Base-by-base conservation (phyloP, 2,797 vertebrate species). In the Gymnothorax reevesii region DNA sequence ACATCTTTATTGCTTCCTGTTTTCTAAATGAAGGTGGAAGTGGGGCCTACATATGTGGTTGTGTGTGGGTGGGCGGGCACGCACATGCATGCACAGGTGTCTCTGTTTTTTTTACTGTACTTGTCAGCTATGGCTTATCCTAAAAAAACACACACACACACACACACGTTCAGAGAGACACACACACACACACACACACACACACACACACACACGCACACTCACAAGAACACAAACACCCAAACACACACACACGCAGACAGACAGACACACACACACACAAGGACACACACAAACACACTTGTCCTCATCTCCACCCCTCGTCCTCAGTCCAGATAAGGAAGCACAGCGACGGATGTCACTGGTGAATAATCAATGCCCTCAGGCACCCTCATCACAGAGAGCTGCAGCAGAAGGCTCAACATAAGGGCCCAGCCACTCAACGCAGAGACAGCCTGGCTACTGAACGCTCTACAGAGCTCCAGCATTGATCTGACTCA, bases 101-200 rank as follows among this genome's bases (percentile, higher is more conserved):
- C 33, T 42, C 33, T 42, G 33, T 42, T 42, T 42, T 42, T 42
- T 42, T 1, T 42, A 42, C 33, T 42, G 33, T 2, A 42, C 2
- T 42, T 42, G 33, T 42, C 33, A 42, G 33, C 33, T 42, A 42
- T 42, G 33, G 33, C 33, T 42, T 42, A 42, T 42, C 33, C 33
- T 42, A 42, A 42, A 42, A 42, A 42, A 1, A 42, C 33, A 42
- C 33, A 42, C 2, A 42, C 33, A 42, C 33, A 42, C 33, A 42
- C 33, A 42, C 33, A 42, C n/a, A n/a, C n/a, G n/a, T n/a, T n/a
- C n/a, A n/a, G n/a, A n/a, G 52, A n/a, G 82, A 83, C 27, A 49
- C 82, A 25, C 75, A 54, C 13, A 33, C 42, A 87, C 55, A 87
- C 64, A 54, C 87, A 85, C 42, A 55, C 59, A 82, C 42, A 82